These are phyloP conservation scores for Cabera pusaria DNA, from an alignment of 2,888 invertebrate species.

Conservation along the genomic window DNA sequence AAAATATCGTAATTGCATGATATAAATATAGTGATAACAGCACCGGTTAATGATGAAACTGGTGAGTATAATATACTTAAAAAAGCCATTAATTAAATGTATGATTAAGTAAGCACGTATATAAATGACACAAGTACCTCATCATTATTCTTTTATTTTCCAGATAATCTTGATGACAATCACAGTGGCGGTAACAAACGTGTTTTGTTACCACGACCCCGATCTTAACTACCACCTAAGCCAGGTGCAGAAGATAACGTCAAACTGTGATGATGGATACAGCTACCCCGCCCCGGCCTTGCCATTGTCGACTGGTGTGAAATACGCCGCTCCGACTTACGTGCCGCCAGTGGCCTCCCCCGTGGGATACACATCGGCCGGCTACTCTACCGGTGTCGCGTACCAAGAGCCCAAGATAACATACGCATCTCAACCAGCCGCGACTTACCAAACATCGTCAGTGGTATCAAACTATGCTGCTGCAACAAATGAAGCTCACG, in stretches of 20 bases:
- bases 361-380: slow-evolving; percentile 34
- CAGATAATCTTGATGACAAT: slow-evolving; percentile 56
- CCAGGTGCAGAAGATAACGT: slow-evolving; percentile 58
- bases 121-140: not conserved
- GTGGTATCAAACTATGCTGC: slow-evolving; percentile 46
- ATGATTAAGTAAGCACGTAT: no score
- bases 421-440: slow-evolving; percentile 55
- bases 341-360: slow-evolving; percentile 36
- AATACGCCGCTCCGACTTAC: slow-evolving; percentile 42
- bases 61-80: slow-evolving; percentile 49
- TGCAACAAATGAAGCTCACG: slow-evolving; percentile 70
- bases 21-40: slow-evolving; percentile 26
- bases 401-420: slow-evolving; percentile 58
- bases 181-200: slow-evolving; percentile 48
- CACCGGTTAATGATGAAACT: slow-evolving; percentile 51
- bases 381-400: slow-evolving; percentile 43
- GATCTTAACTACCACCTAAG: slow-evolving; percentile 74
- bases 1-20: slow-evolving; percentile 33
- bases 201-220: slow-evolving; percentile 71
- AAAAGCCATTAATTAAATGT: no score
- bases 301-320: slow-evolving; percentile 71
- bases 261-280: slow-evolving; percentile 74
- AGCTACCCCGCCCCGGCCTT: slow-evolving; percentile 80
- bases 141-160: slow-evolving; percentile 38
- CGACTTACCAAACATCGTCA: slow-evolving; percentile 44